A percentile compares a stretch with the other conserved stretches of the same genome.
Evolutionary conservation across 2,797 vertebrate genomes (phyloP).

Genomic region (Pogonophryne albipinna): DNA sequence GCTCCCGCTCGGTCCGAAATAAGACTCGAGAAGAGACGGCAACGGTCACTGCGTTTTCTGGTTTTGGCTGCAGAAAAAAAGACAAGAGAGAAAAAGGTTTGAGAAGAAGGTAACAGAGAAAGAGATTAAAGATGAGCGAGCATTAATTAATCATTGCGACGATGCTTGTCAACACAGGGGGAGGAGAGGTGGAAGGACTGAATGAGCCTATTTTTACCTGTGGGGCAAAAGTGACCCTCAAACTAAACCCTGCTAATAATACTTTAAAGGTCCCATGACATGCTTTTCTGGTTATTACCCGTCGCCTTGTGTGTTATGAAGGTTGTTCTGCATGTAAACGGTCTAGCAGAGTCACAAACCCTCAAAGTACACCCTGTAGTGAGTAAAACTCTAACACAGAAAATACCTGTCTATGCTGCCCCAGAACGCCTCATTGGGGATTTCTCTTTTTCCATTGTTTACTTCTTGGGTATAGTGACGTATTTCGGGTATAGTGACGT

Average conservation of each 20-base stretch:
- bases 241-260: constrained; percentile 5
- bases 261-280: background rate
- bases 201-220: background rate
- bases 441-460: too few relatives aligned
- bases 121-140: background rate
- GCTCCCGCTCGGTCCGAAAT: constrained; percentile 95
- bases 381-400: too few relatives aligned
- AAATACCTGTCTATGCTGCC: too few relatives aligned
- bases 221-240: background rate
- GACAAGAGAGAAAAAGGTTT: background rate
- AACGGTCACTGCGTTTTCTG: constrained; percentile 94
- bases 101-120: background rate
- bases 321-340: too few relatives aligned
- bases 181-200: constrained; percentile 12
- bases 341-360: too few relatives aligned
- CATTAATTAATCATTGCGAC: background rate
- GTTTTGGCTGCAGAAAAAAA: constrained; percentile 88
- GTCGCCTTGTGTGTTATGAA: too few relatives aligned
- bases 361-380: too few relatives aligned
- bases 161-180: constrained; percentile 6
- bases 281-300: too few relatives aligned
- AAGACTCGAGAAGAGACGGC: constrained; percentile 95
- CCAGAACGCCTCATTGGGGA: too few relatives aligned
- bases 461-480: too few relatives aligned
- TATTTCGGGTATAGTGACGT: too few relatives aligned